Percentiles rank a stretch among this genome's conserved stretches.
phyloP scores from a whole-genome alignment of 2,113 vertebrate species.

The Aldabrachelys gigantea region DNA sequence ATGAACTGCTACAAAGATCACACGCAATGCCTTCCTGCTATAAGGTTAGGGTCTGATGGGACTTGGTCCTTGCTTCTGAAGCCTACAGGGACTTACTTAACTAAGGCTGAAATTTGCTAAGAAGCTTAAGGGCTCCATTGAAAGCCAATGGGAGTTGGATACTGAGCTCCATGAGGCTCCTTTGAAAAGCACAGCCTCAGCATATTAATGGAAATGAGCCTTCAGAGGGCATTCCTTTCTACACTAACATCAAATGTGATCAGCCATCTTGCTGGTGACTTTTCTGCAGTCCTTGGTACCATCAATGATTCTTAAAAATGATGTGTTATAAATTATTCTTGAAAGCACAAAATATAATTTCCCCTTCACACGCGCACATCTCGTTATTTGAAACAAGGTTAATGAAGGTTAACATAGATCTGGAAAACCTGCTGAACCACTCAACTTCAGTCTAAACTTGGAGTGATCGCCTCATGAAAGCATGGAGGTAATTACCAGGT shows the following conservation, averaged over 20 bases:
- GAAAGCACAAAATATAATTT: neutral
- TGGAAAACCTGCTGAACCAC: constrained; percentile 31
- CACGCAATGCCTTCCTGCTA: neutral
- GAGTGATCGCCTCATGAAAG: constrained; percentile 64
- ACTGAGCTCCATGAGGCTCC: neutral
- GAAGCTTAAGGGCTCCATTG: neutral
- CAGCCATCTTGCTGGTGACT: neutral
- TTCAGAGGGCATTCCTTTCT: neutral
- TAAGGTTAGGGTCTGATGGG: neutral
- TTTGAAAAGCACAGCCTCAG: neutral
- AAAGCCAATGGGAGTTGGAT: neutral
- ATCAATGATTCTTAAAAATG: neutral
- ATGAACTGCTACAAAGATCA: neutral
- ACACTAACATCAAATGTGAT: constrained; percentile 23
- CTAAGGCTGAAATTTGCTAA: neutral
- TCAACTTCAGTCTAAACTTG: constrained; percentile 44
- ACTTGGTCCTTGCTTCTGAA: neutral
- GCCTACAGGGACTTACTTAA: neutral
- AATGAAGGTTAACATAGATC: constrained; percentile 38
- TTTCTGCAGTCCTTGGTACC: neutral
- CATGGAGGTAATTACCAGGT: constrained; percentile 54
- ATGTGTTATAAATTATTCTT: neutral
- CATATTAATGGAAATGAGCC: neutral
- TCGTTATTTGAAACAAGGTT: constrained; percentile 27
- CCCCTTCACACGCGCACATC: neutral